Conservation (phyloP, 53 echinoderm and acorn worm species). For the Temnopleurus reevesii region DNA sequence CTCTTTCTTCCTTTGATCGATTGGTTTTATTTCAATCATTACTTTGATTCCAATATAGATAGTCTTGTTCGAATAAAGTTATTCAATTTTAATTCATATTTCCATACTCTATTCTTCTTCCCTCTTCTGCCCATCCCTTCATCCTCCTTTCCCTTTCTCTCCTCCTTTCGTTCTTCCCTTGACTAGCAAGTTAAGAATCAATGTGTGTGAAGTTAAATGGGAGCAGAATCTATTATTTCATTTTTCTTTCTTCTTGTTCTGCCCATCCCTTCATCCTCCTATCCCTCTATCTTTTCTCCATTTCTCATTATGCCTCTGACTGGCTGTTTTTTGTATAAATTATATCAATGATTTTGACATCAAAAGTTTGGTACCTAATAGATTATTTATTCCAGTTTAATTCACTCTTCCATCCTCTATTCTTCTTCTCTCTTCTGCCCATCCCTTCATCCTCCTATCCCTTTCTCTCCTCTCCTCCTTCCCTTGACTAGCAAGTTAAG, state of each 20-base stretch:
- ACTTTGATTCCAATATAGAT: background rate
- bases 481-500: background rate
- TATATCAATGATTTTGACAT: background rate
- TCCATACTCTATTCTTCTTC: background rate
- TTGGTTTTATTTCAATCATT: background rate
- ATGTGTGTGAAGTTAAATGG: too few species aligned
- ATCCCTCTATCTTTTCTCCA: background rate
- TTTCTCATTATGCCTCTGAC: too few species aligned
- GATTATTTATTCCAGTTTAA: too few species aligned
- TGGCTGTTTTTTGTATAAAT: background rate
- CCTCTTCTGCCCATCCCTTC: background rate
- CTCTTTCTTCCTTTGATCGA: background rate
- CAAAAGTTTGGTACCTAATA: too few species aligned
- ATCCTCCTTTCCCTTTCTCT: background rate
- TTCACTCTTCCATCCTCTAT: background rate
- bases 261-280: background rate
- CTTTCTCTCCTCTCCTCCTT: background rate
- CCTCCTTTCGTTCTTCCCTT: too few species aligned
- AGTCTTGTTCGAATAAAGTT: too few species aligned
- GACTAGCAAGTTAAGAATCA: background rate
- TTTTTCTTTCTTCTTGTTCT: background rate
- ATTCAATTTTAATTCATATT: too few species aligned
- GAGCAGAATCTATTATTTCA: too few species aligned
- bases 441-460: background rate
- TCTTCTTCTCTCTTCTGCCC: background rate